phyloP scores from a whole-genome alignment of 2,888 invertebrate genomes.

The Ptychoptera contaminata region DNA sequence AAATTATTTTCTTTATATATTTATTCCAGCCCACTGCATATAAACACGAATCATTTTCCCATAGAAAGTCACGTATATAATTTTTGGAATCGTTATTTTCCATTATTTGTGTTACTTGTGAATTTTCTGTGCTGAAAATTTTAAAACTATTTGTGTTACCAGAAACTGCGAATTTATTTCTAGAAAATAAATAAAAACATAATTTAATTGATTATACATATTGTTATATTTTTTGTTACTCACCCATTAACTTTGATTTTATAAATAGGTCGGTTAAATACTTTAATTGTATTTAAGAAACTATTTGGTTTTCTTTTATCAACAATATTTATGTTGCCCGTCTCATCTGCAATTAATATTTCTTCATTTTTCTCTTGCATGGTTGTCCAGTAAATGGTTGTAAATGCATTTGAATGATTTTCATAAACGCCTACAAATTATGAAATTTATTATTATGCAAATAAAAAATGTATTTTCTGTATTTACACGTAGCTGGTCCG shows the following conservation, averaged over 20 bases:
- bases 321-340: slow-evolving; percentile 12
- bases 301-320: slow-evolving; percentile 15
- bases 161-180: slow-evolving; percentile 14
- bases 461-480: not conserved
- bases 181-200: slow-evolving; percentile 2
- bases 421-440: slow-evolving; percentile 12
- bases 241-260: slow-evolving; percentile 15
- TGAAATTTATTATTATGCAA: not conserved
- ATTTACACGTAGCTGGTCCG: slow-evolving; percentile 19
- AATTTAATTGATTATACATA: not conserved
- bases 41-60: too few relatives aligned
- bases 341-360: slow-evolving; percentile 16
- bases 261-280: slow-evolving; percentile 14
- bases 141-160: slow-evolving; percentile 15
- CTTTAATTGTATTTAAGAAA: slow-evolving; percentile 10
- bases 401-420: slow-evolving; percentile 14
- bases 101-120: too few relatives aligned
- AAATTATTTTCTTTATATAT: too few relatives aligned
- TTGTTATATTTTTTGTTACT: not conserved
- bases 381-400: slow-evolving; percentile 13
- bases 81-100: too few relatives aligned
- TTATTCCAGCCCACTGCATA: too few relatives aligned
- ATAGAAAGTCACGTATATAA: too few relatives aligned
- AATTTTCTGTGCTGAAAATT: slow-evolving; percentile 9
- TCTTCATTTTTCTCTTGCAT: slow-evolving; percentile 7